phyloP scores from a whole-genome alignment of 2,888 invertebrate species.

The Nemotelus nigrinus region DNA sequence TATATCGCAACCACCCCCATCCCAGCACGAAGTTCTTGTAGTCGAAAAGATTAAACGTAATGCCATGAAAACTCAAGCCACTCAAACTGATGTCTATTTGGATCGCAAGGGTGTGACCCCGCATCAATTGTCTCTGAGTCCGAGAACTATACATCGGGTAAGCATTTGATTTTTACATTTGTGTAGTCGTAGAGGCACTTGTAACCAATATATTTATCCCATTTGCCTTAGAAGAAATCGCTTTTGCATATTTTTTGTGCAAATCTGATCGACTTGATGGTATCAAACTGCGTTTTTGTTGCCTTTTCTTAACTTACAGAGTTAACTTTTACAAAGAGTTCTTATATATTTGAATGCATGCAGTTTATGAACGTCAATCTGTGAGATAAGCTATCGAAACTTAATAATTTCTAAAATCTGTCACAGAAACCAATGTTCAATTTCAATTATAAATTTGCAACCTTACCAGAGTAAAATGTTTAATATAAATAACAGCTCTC shows the following conservation, averaged over 20 bases:
- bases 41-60: constrained; percentile 82
- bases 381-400: no score
- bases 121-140: constrained; percentile 78
- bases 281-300: not conserved
- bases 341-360: no score
- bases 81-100: constrained; percentile 84
- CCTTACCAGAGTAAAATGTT: no score
- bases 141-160: constrained; percentile 83
- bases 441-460: no score
- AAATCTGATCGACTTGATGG: not conserved
- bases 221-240: not conserved
- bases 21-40: constrained; percentile 60
- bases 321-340: no score
- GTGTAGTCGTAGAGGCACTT: not conserved
- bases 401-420: no score
- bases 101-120: constrained; percentile 78
- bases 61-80: constrained; percentile 92
- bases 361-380: no score
- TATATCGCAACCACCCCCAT: constrained; percentile 34
- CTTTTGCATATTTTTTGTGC: not conserved
- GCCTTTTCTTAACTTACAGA: no score
- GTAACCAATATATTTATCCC: constrained; percentile 2
- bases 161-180: constrained; percentile 53
- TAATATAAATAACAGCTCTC: no score
- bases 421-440: no score